These are phyloP conservation scores for Pteria penguin DNA, from an alignment of 2,888 invertebrate genomes.

Conservation along the genomic window DNA sequence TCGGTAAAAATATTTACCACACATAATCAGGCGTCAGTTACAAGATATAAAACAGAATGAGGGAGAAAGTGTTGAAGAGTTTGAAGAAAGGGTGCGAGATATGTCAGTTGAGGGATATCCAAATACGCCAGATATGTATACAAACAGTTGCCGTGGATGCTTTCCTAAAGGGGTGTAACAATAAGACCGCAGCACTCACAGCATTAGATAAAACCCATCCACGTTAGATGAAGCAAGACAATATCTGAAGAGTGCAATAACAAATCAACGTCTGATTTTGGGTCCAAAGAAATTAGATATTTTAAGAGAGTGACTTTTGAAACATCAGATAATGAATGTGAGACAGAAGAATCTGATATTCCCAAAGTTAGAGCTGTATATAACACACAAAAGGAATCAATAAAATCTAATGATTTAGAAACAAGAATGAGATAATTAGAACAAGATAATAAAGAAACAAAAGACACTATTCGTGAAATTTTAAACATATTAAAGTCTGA, in stretches of 20 bases:
- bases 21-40: background rate
- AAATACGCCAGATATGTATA: background rate
- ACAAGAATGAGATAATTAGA: background rate
- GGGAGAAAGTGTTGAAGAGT: background rate
- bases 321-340: background rate
- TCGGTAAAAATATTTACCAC: background rate
- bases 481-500: background rate
- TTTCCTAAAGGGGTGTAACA: slow-evolving; percentile 23
- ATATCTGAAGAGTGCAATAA: background rate
- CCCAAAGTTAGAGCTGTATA: background rate
- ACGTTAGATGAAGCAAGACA: background rate
- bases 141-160: slow-evolving; percentile 22
- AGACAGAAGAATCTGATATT: background rate
- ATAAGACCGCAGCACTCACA: slow-evolving; percentile 10
- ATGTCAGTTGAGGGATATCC: slow-evolving; percentile 14
- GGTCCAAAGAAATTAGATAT: background rate
- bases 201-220: background rate
- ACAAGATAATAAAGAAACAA: background rate
- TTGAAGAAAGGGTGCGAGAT: slow-evolving; percentile 28
- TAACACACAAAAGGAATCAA: background rate
- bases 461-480: background rate
- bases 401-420: background rate
- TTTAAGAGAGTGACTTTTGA: background rate
- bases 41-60: background rate
- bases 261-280: slow-evolving; percentile 4